Percentiles rank a stretch among this genome's conserved stretches.
These are phyloP conservation scores for Lasioglossum morio DNA, from an alignment of 2,888 invertebrate species.

Conservation along the genomic window DNA sequence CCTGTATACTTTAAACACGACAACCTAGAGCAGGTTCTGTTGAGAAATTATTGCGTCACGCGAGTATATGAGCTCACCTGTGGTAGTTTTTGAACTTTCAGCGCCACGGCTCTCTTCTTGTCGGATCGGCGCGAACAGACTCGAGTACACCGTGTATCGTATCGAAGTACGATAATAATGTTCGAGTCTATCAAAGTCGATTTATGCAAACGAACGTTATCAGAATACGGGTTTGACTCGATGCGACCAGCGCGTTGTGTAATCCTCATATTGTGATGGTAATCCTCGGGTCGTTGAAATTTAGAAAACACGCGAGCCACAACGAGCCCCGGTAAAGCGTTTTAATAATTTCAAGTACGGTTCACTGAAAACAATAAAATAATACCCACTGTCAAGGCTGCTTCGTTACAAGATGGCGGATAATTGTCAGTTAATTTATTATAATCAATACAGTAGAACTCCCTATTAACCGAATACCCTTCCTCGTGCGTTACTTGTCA, in stretches of 20 bases:
- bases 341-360: background rate
- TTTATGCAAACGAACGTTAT: background rate
- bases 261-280: conserved; percentile 12
- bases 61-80: background rate
- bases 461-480: background rate
- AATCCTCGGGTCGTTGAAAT: conserved; percentile 14
- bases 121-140: background rate
- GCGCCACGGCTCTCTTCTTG: background rate
- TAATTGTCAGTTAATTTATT: background rate
- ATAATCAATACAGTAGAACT: background rate
- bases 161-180: background rate
- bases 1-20: background rate
- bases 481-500: background rate
- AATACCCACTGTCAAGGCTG: too few relatives aligned
- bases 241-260: background rate
- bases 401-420: too few relatives aligned
- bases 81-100: background rate
- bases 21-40: background rate
- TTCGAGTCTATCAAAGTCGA: conserved; percentile 1
- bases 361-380: too few relatives aligned
- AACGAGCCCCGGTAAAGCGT: background rate
- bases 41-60: background rate
- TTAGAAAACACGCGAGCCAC: background rate
- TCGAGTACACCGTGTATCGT: background rate
- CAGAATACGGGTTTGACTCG: background rate